phyloP scores from a whole-genome alignment of 2,113 vertebrate genomes.

The Strix aluco region DNA sequence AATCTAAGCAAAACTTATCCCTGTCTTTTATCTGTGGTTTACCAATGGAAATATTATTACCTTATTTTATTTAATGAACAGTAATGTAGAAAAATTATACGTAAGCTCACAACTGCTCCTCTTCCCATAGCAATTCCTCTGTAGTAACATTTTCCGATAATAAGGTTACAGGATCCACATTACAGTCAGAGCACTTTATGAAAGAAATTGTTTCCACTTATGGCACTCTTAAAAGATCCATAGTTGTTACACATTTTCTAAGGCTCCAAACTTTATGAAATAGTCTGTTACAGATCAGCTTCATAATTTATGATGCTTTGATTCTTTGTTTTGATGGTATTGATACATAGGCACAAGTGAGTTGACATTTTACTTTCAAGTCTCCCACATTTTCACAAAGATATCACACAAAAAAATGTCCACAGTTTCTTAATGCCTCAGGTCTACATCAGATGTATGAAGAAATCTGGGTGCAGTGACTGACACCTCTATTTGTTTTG shows the following conservation, averaged over 20 bases:
- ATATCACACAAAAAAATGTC: background rate
- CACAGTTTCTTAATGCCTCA: background rate
- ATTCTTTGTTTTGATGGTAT: background rate
- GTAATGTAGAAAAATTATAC: conserved; percentile 5
- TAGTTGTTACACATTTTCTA: background rate
- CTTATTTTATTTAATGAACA: conserved; percentile 29
- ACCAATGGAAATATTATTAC: background rate
- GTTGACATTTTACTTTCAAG: background rate
- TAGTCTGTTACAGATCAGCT: background rate
- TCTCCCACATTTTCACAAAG: background rate
- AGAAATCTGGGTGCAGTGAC: background rate
- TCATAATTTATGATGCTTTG: background rate
- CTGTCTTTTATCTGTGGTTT: background rate
- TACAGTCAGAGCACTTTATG: background rate
- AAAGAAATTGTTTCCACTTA: conserved; percentile 2
- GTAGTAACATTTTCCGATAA: background rate
- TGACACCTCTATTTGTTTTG: background rate
- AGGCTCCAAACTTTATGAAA: background rate
- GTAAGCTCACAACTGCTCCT: background rate
- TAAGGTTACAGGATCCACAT: conserved; percentile 12
- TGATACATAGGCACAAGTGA: background rate
- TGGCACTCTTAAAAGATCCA: background rate
- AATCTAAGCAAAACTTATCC: background rate
- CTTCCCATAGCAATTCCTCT: background rate
- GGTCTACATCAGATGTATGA: background rate